Evolutionary conservation across 2,113 vertebrate genomes (phyloP).

Genomic region (Cebus imitator): DNA sequence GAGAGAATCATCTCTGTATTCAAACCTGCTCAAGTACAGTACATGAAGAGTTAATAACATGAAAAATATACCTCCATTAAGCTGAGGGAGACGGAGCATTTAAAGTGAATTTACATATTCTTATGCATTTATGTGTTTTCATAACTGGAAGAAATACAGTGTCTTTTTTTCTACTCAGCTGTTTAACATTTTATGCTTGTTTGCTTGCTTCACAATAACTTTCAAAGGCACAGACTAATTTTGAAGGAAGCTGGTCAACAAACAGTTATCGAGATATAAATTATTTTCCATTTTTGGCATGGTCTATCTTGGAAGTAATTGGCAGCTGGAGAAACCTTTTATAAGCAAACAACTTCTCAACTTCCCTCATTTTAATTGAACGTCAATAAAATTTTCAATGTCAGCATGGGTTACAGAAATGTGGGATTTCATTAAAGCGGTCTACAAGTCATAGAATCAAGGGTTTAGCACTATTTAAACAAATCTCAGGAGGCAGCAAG

Average conservation of each 20-base stretch:
- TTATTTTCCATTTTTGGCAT: slow-evolving; percentile 24
- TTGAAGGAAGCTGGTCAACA: slow-evolving; percentile 29
- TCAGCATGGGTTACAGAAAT: slow-evolving; percentile 37
- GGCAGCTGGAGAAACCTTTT: slow-evolving; percentile 29
- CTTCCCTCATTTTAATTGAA: slow-evolving; percentile 59
- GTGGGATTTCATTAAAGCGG: slow-evolving; percentile 42
- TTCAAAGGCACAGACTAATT: slow-evolving; percentile 38
- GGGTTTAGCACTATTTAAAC: not conserved
- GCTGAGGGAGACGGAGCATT: not conserved
- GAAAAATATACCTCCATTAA: not conserved
- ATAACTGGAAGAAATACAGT: not conserved
- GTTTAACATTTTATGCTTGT: slow-evolving; percentile 28
- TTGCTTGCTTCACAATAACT: slow-evolving; percentile 29
- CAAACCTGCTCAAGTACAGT: not conserved
- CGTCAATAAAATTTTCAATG: slow-evolving; percentile 41
- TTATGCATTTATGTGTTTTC: not conserved
- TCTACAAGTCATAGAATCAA: not conserved
- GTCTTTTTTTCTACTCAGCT: not conserved
- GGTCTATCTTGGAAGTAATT: slow-evolving; percentile 40
- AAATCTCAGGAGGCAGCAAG: not conserved
- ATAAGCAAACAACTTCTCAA: slow-evolving; percentile 36
- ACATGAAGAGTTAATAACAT: slow-evolving; percentile 35
- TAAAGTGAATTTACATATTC: slow-evolving; percentile 34
- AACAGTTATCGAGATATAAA: slow-evolving; percentile 45
- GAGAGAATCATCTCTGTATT: not conserved